A percentile compares a stretch with the other conserved stretches of the same genome.
Conservation (phyloP, 2,797 vertebrate species). For the Anguilla pacifica region DNA sequence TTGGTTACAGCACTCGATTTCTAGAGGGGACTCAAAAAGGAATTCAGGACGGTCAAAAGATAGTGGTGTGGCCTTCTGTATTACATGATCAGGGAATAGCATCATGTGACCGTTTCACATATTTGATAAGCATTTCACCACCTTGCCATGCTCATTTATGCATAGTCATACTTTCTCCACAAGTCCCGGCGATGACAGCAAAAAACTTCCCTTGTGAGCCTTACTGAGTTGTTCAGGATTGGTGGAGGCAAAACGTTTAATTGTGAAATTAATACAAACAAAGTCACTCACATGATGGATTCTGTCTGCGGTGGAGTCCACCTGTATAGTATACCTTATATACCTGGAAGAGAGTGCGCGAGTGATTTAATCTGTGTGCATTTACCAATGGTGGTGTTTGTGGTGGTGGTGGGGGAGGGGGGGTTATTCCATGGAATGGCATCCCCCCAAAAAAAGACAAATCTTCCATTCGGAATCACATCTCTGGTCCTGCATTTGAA, state of each 20-base stretch:
- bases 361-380: conserved; percentile 69
- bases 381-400: conserved; percentile 46
- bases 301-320: background rate
- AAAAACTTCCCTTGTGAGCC: background rate
- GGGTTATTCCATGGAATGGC: conserved; percentile 62
- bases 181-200: background rate
- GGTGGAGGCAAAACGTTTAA: background rate
- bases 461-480: conserved; percentile 72
- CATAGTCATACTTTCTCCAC: background rate
- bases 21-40: background rate
- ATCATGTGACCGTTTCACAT: background rate
- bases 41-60: background rate
- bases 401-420: no score
- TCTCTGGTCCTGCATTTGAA: conserved; percentile 62
- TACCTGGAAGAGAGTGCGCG: conserved; percentile 41
- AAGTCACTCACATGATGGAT: background rate
- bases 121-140: background rate
- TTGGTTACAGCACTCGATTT: background rate
- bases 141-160: background rate
- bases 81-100: background rate
- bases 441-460: conserved; percentile 43
- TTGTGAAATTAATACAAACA: background rate
- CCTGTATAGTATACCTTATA: no score
- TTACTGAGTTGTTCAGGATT: background rate
- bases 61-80: background rate